Base-by-base conservation (phyloP, 2,113 vertebrate species). In the Beaufortia kweichowensis region DNA sequence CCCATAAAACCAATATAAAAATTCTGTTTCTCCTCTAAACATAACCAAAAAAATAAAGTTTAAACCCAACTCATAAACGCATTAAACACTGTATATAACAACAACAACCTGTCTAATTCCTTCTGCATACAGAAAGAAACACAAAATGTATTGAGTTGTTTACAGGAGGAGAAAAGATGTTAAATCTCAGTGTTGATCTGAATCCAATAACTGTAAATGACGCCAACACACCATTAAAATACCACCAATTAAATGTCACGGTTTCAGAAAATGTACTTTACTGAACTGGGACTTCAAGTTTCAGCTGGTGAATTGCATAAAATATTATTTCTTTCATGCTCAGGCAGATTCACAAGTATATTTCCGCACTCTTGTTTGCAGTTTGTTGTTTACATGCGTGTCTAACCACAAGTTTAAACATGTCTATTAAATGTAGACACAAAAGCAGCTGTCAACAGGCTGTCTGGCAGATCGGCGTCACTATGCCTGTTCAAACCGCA, bases 331-430 rank as follows among this genome's bases (percentile, higher is more conserved):
- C 1, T 14, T 41, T 28, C 19, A 26, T 53, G 56, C 48, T 67
- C 8, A 11, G 35, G 39, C 41, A 39, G 21, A 71, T 65, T 59
- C 50, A 21, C 29, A 50, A 3, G 3, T 9, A 15, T 14, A 55
- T 46, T 62, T 55, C 39, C 24, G 28, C 35, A 39, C 43, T 35
- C 35, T 35, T 24, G 24, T 46, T 43, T 11, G 67, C 68, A 55
- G 29, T 17, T 11, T 33, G 11, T 33, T 57, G 46, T 62, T 43
- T 39, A 29, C 19, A 65, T 41, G 66, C 43, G 10, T 76, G 33
- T 62, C 29, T 63, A 10, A 15, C 2, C 76, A 78, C 79, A 75
- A 73, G 77, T 60, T 70, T 61, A 57, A 68, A 82, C 72, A 79
- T 17, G 73, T 77, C 63, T 15, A 43, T 66, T 29, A 66, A 68